Percentiles rank a stretch among this genome's conserved stretches.
These are phyloP conservation scores for Agrotis puta DNA, from an alignment of 2,888 invertebrate species.

Conservation along the genomic window DNA sequence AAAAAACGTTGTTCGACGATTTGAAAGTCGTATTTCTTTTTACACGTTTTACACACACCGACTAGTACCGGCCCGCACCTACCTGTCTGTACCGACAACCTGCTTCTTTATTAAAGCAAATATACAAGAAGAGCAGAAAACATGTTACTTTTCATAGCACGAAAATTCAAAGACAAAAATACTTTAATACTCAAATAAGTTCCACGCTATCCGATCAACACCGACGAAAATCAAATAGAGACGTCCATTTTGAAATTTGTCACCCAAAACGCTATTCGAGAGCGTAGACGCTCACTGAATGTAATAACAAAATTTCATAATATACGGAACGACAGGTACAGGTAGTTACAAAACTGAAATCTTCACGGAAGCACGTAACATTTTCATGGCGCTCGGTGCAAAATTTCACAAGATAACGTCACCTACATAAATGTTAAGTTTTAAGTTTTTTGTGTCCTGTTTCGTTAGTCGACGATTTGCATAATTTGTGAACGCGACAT, in stretches of 20 bases:
- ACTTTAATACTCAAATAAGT: constrained; percentile 30
- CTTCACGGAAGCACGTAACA: constrained; percentile 75
- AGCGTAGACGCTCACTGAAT: constrained; percentile 55
- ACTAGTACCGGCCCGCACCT: too few relatives aligned
- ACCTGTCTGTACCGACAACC: too few relatives aligned
- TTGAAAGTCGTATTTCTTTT: too few relatives aligned
- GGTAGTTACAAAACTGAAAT: constrained; percentile 76
- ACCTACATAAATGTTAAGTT: constrained; percentile 72
- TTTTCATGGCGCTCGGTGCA: constrained; percentile 73
- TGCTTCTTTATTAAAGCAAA: too few relatives aligned
- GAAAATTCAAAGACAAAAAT: constrained; percentile 5
- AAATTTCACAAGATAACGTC: constrained; percentile 75
- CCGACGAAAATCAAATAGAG: constrained; percentile 48
- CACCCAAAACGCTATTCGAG: constrained; percentile 57
- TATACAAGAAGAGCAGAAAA: too few relatives aligned
- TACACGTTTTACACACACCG: too few relatives aligned
- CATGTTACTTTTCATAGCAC: neutral
- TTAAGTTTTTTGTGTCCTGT: constrained; percentile 61
- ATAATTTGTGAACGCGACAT: constrained; percentile 45
- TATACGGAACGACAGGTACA: constrained; percentile 71
- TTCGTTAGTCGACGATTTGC: constrained; percentile 51
- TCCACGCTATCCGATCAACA: constrained; percentile 44
- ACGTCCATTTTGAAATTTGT: constrained; percentile 61
- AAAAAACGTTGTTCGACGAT: too few relatives aligned
- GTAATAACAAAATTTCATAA: constrained; percentile 63